Evolutionary conservation across 1,140 invertebrate genomes (phyloP), one percentile per base, ranked within the genome.

Genomic region (Mamestra configurata): DNA sequence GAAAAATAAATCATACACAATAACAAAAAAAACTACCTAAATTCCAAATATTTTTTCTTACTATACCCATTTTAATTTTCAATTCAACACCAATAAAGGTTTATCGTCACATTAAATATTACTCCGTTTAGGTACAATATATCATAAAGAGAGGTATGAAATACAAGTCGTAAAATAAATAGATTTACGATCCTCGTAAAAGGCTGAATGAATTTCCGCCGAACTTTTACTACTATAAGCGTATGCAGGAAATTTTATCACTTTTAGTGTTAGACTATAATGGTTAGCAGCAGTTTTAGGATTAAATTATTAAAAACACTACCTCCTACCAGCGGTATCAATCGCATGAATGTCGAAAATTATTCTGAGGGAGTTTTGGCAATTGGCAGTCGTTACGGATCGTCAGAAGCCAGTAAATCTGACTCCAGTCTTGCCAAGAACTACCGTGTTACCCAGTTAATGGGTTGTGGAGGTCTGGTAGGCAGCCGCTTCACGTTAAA

Each of bases 131-230:
- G 31, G n/a, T 55, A 55, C 13, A 24, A 22, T 24, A 55, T 24
- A 55, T 55, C n/a, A 20, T 55, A 73, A 55, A 73, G 51, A 37
- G 51, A 37, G 24, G n/a, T 73, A 73, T 73, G 51, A 73, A 73
- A 73, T 73, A 73, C 51, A 73, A 2, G 70, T 18, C 51, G 13
- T 73, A 73, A 73, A 73, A 73, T 73, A 73, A 73, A 73, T 73
- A 73, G 51, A 73, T 73, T 73, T 57, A 73, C n/a, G 70, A 13
- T 1, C 31, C 15, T 73, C 70, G 35, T 73, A 55, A 73, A 73
- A 73, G 40, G 15, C 20, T 20, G 51, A 73, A 73, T 73, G 70
- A 73, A 73, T 73, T 73, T 73, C 51, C 49, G 37, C 40, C 70
- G 51, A 73, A 73, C 27, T 73, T 73, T 73, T 73, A 73, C 31